Conservation (phyloP, 1,140 invertebrate genomes). For the Asbolus verrucosus region DNA sequence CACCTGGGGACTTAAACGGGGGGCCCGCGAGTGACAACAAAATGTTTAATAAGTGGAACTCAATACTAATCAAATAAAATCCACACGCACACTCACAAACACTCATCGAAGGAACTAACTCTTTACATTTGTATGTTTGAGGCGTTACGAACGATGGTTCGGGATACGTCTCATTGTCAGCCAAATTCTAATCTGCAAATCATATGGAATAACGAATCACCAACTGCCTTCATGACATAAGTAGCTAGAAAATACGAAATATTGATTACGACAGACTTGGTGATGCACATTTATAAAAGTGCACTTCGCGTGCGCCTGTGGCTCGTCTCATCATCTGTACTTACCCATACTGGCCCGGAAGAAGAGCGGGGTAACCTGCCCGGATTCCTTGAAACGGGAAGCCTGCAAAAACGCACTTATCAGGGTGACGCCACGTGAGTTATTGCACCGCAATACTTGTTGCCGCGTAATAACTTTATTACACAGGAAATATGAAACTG, state of each 20-base stretch:
- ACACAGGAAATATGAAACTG: not conserved
- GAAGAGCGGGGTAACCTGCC: constrained; percentile 76
- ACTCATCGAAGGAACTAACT: constrained; percentile 65
- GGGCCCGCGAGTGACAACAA: constrained; percentile 25
- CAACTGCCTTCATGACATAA: constrained; percentile 61
- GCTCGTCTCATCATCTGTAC: constrained; percentile 62
- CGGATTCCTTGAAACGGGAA: constrained; percentile 76
- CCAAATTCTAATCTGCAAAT: constrained; percentile 63
- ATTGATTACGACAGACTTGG: constrained; percentile 60
- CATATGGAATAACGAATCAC: constrained; percentile 63
- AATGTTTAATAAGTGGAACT: constrained; percentile 60
- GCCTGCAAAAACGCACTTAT: constrained; percentile 64
- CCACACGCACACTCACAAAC: constrained; percentile 64
- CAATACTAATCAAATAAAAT: constrained; percentile 63
- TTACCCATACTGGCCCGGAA: constrained; percentile 81
- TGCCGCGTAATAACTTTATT: not conserved
- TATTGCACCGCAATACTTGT: constrained; percentile 3
- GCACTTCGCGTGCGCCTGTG: constrained; percentile 41
- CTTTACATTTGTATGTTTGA: constrained; percentile 62
- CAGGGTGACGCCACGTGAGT: constrained; percentile 7
- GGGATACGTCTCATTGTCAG: constrained; percentile 55
- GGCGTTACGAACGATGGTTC: constrained; percentile 56
- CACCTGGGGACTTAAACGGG: constrained; percentile 33
- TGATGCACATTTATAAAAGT: constrained; percentile 52
- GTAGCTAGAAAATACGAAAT: constrained; percentile 64